These are phyloP conservation scores for Halichoeres trimaculatus DNA, from an alignment of 2,113 vertebrate genomes.

Conservation along the genomic window DNA sequence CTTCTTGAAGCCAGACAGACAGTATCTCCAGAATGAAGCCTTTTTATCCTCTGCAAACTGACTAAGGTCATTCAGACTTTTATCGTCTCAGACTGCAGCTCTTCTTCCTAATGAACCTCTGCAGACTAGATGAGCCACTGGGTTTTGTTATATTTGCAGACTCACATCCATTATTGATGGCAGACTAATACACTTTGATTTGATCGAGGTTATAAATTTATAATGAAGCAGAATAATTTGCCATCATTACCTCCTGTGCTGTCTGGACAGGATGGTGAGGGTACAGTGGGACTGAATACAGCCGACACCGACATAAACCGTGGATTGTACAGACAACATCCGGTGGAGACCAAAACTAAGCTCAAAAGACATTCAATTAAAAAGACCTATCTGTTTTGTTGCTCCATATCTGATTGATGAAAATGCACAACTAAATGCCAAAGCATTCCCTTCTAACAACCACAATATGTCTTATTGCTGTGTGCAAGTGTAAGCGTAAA, in stretches of 20 bases:
- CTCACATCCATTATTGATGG: constrained; percentile 57
- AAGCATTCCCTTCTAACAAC: too few relatives aligned
- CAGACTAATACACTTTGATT: constrained; percentile 45
- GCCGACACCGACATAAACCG: neutral
- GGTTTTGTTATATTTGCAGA: constrained; percentile 41
- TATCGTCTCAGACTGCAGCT: constrained; percentile 21
- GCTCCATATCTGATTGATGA: too few relatives aligned
- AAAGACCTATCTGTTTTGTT: too few relatives aligned
- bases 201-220: constrained; percentile 29
- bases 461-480: too few relatives aligned
- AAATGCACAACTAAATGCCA: too few relatives aligned
- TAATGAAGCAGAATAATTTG: constrained; percentile 49
- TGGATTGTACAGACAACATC: too few relatives aligned
- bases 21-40: constrained; percentile 34
- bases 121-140: constrained; percentile 30
- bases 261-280: constrained; percentile 3
- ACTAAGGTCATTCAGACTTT: constrained; percentile 43
- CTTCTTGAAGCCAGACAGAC: constrained; percentile 19
- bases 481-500: too few relatives aligned
- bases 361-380: too few relatives aligned
- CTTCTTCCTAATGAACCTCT: constrained; percentile 28
- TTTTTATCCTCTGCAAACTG: constrained; percentile 22
- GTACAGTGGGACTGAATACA: neutral
- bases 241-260: neutral
- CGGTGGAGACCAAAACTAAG: too few relatives aligned